phyloP scores from a whole-genome alignment of 2,888 invertebrate species.

The Liopterus haemorrhoidalis region DNA sequence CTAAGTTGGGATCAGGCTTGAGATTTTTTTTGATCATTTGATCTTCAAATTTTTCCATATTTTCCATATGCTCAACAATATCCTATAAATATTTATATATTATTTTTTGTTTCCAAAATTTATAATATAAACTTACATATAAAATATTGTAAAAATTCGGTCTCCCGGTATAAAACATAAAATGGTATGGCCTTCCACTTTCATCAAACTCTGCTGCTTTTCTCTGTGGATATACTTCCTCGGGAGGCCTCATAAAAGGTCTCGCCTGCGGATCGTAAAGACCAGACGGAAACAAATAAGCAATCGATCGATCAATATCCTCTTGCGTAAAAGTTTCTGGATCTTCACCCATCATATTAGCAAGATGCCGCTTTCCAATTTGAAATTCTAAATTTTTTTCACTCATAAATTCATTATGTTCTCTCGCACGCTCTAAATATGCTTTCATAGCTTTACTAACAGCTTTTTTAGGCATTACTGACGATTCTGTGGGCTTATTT shows the following conservation, averaged over 20 bases:
- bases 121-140: constrained; percentile 55
- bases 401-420: constrained; percentile 79
- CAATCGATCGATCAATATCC: constrained; percentile 82
- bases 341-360: constrained; percentile 98
- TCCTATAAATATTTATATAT: constrained; percentile 48
- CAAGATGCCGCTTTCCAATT: constrained; percentile 90
- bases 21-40: constrained; percentile 58
- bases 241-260: constrained; percentile 86
- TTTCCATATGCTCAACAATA: constrained; percentile 61
- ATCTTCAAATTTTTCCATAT: constrained; percentile 65
- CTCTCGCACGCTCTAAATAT: constrained; percentile 75
- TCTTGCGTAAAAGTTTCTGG: constrained; percentile 81
- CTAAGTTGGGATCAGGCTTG: constrained; percentile 54
- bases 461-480: constrained; percentile 47
- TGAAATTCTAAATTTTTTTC: constrained; percentile 73
- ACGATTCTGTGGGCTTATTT: constrained; percentile 5
- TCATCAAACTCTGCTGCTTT: constrained; percentile 89
- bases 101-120: constrained; percentile 9
- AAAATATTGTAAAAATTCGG: constrained; percentile 79
- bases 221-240: constrained; percentile 73
- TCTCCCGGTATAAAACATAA: constrained; percentile 84
- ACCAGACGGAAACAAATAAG: constrained; percentile 94
- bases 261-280: constrained; percentile 77
- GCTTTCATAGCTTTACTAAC: constrained; percentile 85
- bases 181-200: constrained; percentile 84